Evolutionary conservation across 1,140 invertebrate species (phyloP), one percentile per base, ranked within the genome.

Genomic region (Sitophilus oryzae): DNA sequence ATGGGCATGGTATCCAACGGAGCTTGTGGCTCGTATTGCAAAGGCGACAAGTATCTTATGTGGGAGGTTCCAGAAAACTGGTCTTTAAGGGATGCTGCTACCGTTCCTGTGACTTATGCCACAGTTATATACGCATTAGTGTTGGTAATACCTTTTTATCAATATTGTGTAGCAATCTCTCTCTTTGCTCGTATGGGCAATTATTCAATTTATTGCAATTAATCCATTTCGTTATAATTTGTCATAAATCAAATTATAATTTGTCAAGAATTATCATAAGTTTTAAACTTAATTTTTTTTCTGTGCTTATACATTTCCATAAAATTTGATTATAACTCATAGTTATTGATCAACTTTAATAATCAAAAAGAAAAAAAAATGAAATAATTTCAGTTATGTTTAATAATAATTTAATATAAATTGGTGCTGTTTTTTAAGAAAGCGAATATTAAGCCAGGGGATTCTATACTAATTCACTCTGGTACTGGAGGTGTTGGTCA

Each of bases 401-500:
- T n/a, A n/a, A n/a, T n/a, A n/a, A n/a, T n/a, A n/a, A n/a, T n/a
- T n/a, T n/a, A n/a, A n/a, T n/a, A n/a, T n/a, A n/a, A n/a, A n/a
- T n/a, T n/a, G n/a, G n/a, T 34, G 5, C 6, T 5, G 5, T 34
- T 34, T 11, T 49, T 55, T 40, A 18, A 64, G 60, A 15, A 43
- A 9, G 55, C 34, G 18, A 51, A 58, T 35, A 44, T 65, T 0
- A 65, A 54, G 50, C 40, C 30, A 37, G 43, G 41, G 1, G 40
- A 61, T 5, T 37, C 52, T 19, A 44, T 66, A n/a, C 53, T 66
- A 3, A 91, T 94, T 64, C 91, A 94, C 71, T 85, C 90, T n/a
- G 91, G 90, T 10, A 84, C 84, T 51, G 91, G 91, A 18, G 91
- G 89, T 22, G 87, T 93, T 14, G 91, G 91, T 0, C 82, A 90